phyloP scores from a whole-genome alignment of 1,140 invertebrate genomes.

The Diachasma alloeum region DNA sequence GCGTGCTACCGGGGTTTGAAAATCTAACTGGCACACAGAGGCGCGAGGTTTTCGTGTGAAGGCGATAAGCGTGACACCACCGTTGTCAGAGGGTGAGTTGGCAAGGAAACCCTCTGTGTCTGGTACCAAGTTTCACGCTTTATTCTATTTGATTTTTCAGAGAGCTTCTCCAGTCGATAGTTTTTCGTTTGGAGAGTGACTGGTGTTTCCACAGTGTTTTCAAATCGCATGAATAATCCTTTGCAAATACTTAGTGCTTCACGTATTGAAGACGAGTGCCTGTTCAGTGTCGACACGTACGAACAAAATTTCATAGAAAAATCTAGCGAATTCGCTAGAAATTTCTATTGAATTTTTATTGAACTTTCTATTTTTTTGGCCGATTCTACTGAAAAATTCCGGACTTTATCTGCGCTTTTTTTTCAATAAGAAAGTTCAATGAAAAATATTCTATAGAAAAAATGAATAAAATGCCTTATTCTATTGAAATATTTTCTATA shows the following conservation, averaged over 20 bases:
- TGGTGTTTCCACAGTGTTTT: not conserved
- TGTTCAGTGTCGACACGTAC: too few relatives aligned
- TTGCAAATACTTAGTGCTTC: not conserved
- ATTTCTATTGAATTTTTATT: too few relatives aligned
- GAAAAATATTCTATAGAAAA: too few relatives aligned
- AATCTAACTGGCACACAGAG: slow-evolving; percentile 21
- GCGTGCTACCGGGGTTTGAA: not conserved
- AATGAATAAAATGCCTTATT: too few relatives aligned
- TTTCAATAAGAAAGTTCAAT: too few relatives aligned
- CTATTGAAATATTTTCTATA: too few relatives aligned
- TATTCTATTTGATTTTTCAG: slow-evolving; percentile 31
- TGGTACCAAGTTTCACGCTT: slow-evolving; percentile 47
- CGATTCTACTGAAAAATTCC: too few relatives aligned
- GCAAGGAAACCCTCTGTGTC: slow-evolving; percentile 46
- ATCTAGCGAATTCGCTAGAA: too few relatives aligned
- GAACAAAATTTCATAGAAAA: too few relatives aligned
- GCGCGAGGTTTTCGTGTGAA: slow-evolving; percentile 17
- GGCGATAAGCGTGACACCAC: slow-evolving; percentile 15
- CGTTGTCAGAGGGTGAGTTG: slow-evolving; percentile 32
- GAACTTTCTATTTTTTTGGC: too few relatives aligned
- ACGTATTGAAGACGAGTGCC: not conserved
- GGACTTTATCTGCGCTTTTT: too few relatives aligned
- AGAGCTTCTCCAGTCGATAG: not conserved
- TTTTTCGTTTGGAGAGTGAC: not conserved
- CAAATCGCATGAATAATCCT: too few relatives aligned